Evolutionary conservation across 2,888 invertebrate species (phyloP).

Genomic region (Malacosoma neustria): DNA sequence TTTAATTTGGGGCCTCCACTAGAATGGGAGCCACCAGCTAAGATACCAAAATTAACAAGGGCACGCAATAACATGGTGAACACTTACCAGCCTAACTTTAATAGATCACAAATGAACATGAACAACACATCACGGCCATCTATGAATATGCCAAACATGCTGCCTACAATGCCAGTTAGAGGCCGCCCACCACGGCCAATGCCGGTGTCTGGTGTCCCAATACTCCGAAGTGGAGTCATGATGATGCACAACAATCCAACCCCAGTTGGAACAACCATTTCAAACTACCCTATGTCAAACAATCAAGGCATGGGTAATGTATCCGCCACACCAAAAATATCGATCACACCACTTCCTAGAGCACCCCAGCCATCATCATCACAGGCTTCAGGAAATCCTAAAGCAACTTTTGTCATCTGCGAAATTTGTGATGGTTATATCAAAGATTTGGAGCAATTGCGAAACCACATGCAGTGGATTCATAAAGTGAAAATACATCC

Average conservation of each 20-base stretch:
- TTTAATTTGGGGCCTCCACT: conserved; percentile 89
- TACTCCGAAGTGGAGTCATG: conserved; percentile 76
- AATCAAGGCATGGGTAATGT: conserved; percentile 36
- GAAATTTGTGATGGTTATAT: conserved; percentile 98
- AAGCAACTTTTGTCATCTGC: conserved; percentile 94
- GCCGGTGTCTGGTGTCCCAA: conserved; percentile 60
- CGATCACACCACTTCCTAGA: conserved; percentile 91
- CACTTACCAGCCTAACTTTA: conserved; percentile 63
- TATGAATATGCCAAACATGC: conserved; percentile 35
- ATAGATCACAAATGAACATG: conserved; percentile 64
- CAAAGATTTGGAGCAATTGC: conserved; percentile 94
- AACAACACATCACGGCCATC: conserved; percentile 54
- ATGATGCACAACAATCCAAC: conserved; percentile 79
- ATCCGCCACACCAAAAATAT: conserved; percentile 90
- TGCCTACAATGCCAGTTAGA: conserved; percentile 42
- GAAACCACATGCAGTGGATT: conserved; percentile 98
- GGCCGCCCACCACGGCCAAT: conserved; percentile 51
- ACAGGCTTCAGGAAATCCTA: conserved; percentile 59
- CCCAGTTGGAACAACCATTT: conserved; percentile 51
- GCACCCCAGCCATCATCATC: conserved; percentile 70
- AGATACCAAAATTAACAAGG: conserved; percentile 83
- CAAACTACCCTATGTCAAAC: conserved; percentile 56
- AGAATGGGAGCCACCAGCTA: conserved; percentile 96
- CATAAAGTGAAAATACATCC: conserved; percentile 98
- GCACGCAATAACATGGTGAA: conserved; percentile 56